Evolutionary conservation across 2,113 vertebrate genomes (phyloP).

Genomic region (Ginglymostoma cirratum): DNA sequence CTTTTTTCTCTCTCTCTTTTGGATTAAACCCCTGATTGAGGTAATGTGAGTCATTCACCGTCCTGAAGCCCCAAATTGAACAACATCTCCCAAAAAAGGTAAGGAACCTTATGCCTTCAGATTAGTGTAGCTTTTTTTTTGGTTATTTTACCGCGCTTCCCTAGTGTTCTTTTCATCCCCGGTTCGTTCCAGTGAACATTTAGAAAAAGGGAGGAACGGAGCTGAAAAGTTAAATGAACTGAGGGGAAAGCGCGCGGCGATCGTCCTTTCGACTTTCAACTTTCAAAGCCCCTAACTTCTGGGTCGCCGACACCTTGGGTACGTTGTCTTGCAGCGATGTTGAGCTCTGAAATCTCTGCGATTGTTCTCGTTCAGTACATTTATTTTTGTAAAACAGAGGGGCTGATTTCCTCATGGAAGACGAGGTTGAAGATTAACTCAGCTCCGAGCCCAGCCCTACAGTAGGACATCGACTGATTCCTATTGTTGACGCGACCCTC

Average conservation of each 20-base stretch:
- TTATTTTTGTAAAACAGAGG: not conserved
- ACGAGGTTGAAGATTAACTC: not conserved
- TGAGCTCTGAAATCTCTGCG: not conserved
- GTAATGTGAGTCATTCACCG: constrained; percentile 14
- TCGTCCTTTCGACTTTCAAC: not conserved
- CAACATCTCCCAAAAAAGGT: not conserved
- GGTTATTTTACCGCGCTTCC: not conserved
- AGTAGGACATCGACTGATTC: not conserved
- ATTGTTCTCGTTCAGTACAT: not conserved
- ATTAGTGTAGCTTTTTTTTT: not conserved
- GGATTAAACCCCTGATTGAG: not conserved
- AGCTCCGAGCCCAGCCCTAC: not conserved
- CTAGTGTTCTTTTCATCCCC: too few species aligned
- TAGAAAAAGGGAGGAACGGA: not conserved
- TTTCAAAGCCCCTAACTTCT: not conserved
- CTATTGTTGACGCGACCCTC: not conserved
- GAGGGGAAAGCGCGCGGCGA: not conserved
- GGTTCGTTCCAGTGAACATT: not conserved
- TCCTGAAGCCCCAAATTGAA: not conserved
- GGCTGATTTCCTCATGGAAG: not conserved
- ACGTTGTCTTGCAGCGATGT: not conserved
- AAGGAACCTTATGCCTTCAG: not conserved
- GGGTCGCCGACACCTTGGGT: not conserved
- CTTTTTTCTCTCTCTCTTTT: too few species aligned
- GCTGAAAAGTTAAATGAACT: not conserved